Evolutionary conservation across 92 coral and sea anemone species (phyloP), one percentile per base, ranked within the genome.

Genomic region (Porites rus): DNA sequence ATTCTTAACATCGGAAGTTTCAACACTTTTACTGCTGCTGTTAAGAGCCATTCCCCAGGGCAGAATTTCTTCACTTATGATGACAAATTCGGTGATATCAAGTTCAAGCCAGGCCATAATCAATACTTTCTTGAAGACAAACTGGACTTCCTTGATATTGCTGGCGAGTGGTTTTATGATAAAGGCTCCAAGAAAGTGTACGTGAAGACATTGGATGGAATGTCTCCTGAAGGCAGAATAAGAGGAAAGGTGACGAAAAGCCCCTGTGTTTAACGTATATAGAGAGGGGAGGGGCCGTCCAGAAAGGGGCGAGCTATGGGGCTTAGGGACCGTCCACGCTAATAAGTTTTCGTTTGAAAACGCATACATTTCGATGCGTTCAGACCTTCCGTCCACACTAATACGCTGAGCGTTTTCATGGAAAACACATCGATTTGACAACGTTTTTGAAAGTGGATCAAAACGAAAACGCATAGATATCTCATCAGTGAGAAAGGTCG

Each of bases 1-100:
- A 83, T 93, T 52, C 88, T 93, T 1, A 93, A 93, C 22, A 87
- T 93, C 83, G 94, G 94, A 12, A 93, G 97, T 54, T 93, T 93
- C 51, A 86, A 93, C 75, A 93, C 97, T 9, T 93, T 87, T 51
- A 91, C 91, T 20, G 94, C 94, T 46, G 84, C 54, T 56, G 97
- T 93, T 17, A 79, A 74, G 25, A 21, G 74, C 25, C 97, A 93
- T 65, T 16, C 51, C 18, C 89, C 92, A 4, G 88, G 93, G 13
- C 60, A 75, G 4, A 77, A 83, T 63, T 78, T 76, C 22, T 88
- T 91, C 64, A 72, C 90, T 19, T 89, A 85, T 53, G 13, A 91
- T 13, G 88, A 93, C 84, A 70, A 90, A 21, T 93, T 91, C 83
- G 91, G 90, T 53, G 16, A 22, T 17, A 20, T 83, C 58, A 60